Evolutionary conservation across 2,797 vertebrate species (phyloP).

Genomic region (Chaunax sp.): DNA sequence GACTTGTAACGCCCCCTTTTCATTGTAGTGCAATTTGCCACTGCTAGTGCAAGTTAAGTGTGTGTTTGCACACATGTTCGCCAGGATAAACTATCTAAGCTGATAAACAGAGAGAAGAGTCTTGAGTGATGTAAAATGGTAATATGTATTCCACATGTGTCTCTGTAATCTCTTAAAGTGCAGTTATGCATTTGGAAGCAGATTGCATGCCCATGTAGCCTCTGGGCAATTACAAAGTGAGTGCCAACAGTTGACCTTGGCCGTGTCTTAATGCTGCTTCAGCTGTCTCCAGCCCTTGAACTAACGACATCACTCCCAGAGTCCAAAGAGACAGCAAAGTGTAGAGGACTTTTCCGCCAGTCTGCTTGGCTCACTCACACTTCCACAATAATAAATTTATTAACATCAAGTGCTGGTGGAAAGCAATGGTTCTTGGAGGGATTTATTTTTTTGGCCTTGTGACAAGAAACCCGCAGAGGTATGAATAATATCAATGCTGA

Average conservation of each 20-base stretch:
- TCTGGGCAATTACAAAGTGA: slow-evolving; percentile 68
- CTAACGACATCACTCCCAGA: slow-evolving; percentile 53
- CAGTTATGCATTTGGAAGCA: slow-evolving; percentile 78
- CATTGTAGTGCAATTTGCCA: slow-evolving; percentile 19
- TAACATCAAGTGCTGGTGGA: slow-evolving; percentile 42
- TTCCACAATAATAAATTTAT: slow-evolving; percentile 46
- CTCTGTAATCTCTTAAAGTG: slow-evolving; percentile 78
- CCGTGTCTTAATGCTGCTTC: slow-evolving; percentile 71
- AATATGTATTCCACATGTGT: slow-evolving; percentile 76
- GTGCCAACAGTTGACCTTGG: slow-evolving; percentile 75
- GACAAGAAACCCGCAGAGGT: slow-evolving; percentile 13
- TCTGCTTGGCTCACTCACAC: slow-evolving; percentile 27
- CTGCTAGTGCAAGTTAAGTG: slow-evolving; percentile 16
- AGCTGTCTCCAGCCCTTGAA: slow-evolving; percentile 61
- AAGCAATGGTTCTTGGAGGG: slow-evolving; percentile 17
- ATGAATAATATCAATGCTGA: slow-evolving; percentile 28
- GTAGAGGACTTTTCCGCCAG: slow-evolving; percentile 5
- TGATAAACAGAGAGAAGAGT: slow-evolving; percentile 56
- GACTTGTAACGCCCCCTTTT: slow-evolving; percentile 38
- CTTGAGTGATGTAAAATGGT: slow-evolving; percentile 59
- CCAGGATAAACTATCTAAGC: slow-evolving; percentile 39
- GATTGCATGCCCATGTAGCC: slow-evolving; percentile 64
- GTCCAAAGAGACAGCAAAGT: slow-evolving; percentile 30
- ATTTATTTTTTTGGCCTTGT: slow-evolving; percentile 24
- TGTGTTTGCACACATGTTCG: slow-evolving; percentile 14